Evolutionary conservation across 2,113 vertebrate genomes (phyloP), one percentile per base, ranked within the genome.

Genomic region (Rhadina sibilatrix): DNA sequence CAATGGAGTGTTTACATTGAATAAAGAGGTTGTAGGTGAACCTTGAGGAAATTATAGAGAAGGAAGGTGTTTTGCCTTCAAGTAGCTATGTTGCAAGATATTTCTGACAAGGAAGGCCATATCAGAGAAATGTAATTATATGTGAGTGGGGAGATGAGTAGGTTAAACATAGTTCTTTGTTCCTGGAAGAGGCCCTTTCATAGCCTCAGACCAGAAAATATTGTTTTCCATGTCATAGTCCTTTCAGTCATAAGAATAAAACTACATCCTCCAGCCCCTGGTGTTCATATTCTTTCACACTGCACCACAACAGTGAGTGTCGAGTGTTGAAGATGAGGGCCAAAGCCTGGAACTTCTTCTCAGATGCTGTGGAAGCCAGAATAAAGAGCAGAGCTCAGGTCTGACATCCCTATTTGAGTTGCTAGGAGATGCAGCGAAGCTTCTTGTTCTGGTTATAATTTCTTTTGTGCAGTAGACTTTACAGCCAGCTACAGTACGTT

Each of bases 321-420:
- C 0, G 0, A 64, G 35, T 30, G 18, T 49, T 0, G 0, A 75
- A 65, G 22, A 57, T 46, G 57, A 68, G 25, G 18, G 38, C 35
- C 42, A 88, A 85, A 79, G 61, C 11, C 24, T 80, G 63, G 15
- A 80, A 64, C 69, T 83, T 56, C 9, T 52, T 72, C 21, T 64
- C 53, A 52, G 50, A 35, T 60, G 10, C 47, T 79, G 7, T 64
- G 25, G 22, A 84, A 85, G 19, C 42, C 56, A 66, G 22, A 49
- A 20, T n/a, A 22, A 75, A 53, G 65, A 66, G 47, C 31, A 66
- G 52, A 40, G 40, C 25, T 57, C 19, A 14, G 61, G 18, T 59
- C 38, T 71, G 49, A 57, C 2, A 0, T 49, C 23, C 30, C 13
- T 59, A 1, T 76, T 68, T 83, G 63, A 60, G 53, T 89, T 76